Percentiles rank a stretch among this genome's conserved stretches.
Evolutionary conservation across 2,113 vertebrate species (phyloP).

Genomic region (Paradoxurus hermaphroditus): DNA sequence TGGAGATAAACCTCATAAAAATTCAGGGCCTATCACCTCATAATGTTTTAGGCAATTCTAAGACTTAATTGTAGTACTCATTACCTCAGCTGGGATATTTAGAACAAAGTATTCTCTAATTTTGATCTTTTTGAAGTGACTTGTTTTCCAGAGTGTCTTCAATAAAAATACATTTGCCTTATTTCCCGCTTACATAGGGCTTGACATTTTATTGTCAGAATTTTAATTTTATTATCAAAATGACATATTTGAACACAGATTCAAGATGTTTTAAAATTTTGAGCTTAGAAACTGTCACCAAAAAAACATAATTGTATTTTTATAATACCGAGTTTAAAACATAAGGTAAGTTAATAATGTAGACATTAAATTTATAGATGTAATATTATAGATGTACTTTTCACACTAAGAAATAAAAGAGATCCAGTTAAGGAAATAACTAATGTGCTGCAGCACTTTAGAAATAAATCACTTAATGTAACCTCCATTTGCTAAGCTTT

Average conservation of each 20-base stretch:
- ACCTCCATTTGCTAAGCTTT: neutral
- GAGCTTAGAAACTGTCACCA: neutral
- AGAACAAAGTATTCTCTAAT: neutral
- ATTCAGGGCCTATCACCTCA: neutral
- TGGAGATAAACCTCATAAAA: neutral
- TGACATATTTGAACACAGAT: neutral
- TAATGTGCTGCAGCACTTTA: neutral
- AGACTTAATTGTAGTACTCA: neutral
- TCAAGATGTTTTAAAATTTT: conserved; percentile 16
- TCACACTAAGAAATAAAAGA: conserved; percentile 7
- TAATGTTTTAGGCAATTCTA: neutral
- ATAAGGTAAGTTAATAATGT: neutral
- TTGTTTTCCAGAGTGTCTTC: neutral
- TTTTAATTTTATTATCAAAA: conserved; percentile 24
- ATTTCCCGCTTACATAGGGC: neutral
- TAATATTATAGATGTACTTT: neutral
- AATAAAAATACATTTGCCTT: neutral
- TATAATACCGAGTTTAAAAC: conserved; percentile 3
- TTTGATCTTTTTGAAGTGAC: neutral
- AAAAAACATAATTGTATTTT: neutral
- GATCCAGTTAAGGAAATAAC: neutral
- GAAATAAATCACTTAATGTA: conserved; percentile 1
- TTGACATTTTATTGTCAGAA: neutral
- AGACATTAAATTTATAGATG: neutral
- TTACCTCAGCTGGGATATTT: neutral